Evolutionary conservation across 2,113 vertebrate genomes (phyloP), one percentile per base, ranked within the genome.

Genomic region (Gavialis gangeticus): DNA sequence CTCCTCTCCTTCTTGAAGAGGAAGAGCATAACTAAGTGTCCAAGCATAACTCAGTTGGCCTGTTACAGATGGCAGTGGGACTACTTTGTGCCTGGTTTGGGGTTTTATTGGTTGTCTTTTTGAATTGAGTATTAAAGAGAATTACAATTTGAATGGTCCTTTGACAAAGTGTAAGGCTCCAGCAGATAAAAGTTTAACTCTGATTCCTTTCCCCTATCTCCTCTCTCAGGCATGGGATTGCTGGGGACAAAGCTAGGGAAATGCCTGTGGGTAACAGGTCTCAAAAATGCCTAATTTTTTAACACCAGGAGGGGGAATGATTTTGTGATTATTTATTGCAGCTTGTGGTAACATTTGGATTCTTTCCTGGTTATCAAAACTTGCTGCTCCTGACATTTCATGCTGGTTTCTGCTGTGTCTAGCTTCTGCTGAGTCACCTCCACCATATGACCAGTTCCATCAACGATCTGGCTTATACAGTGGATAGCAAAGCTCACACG

Each of bases 151-250:
- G 0, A 27, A 28, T 6, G 21, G 75, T 12, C 15, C 64, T 17
- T 5, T 93, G 59, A 87, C 67, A 21, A 4, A 21, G 67, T 37
- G 5, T 18, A 22, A 76, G 19, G 75, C 7, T 4, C 6, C 11
- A 27, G 63, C 27, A 60, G 89, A 78, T 15, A 54, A 78, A 75
- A 15, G 11, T 63, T 89, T 96, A 88, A 85, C 7, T 87, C 76
- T 76, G 4, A 27, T 22, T 84, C 10, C 56, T 18, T 91, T 75
- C 34, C 66, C 30, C 19, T 21, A 18, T 21, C 93, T 88, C 5
- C 15, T 87, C 19, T 85, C 27, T 56, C 22, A 11, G 13, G 8
- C 4, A 27, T 91, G 88, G 28, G 67, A 34, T 64, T 91, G 5
- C 7, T 15, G 67, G 28, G 28, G 56, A 14, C 37, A 17, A 88